phyloP scores from a whole-genome alignment of 1,140 invertebrate genomes.

The Drosophila paulistorum region DNA sequence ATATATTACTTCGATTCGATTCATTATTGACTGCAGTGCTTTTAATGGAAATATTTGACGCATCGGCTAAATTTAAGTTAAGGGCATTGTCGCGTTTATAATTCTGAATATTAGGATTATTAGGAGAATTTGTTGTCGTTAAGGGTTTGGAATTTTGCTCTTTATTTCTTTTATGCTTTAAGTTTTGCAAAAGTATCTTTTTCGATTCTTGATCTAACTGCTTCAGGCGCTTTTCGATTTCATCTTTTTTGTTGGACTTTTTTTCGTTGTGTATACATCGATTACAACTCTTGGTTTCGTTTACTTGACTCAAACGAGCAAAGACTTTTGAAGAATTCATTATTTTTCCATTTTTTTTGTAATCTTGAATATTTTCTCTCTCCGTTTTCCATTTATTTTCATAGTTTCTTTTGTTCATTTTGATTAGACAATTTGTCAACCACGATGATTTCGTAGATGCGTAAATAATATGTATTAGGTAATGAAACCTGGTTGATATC shows the following conservation, averaged over 20 bases:
- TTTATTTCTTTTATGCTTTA: neutral
- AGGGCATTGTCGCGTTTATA: neutral
- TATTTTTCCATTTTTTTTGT: neutral
- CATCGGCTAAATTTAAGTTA: neutral
- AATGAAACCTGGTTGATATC: conserved; percentile 6
- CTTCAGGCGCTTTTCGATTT: neutral
- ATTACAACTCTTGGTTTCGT: neutral
- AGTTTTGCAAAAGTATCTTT: conserved; percentile 1
- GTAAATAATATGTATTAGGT: conserved; percentile 9
- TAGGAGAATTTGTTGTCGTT: neutral
- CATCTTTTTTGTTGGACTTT: neutral
- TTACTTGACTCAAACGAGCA: neutral
- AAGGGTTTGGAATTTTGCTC: neutral
- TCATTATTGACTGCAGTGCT: neutral
- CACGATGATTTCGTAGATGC: neutral
- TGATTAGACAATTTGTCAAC: neutral
- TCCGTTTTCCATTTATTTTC: conserved; percentile 3
- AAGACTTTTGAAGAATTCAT: neutral
- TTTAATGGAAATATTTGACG: neutral
- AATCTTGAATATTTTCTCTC: neutral
- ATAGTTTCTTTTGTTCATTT: conserved; percentile 5
- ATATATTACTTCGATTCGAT: neutral
- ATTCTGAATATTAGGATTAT: neutral
- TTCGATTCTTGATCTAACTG: neutral
- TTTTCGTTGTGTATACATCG: no score